phyloP scores from a whole-genome alignment of 2,888 invertebrate species.

The Neocrepidodera transversa region DNA sequence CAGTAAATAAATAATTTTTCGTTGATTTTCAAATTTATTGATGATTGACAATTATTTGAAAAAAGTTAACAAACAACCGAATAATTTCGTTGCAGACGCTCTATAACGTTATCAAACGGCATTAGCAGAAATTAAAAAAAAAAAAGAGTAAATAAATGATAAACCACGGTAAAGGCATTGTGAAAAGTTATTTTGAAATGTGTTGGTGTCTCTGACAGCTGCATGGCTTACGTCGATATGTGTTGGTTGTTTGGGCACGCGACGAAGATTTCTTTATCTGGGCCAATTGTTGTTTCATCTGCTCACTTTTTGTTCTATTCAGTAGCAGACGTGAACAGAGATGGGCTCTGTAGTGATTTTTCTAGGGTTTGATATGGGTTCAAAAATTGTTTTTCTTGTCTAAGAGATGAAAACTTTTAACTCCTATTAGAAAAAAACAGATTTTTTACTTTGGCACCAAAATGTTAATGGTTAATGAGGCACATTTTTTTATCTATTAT shows the following conservation, averaged over 20 bases:
- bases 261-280: conserved; percentile 60
- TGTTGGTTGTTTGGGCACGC: conserved; percentile 53
- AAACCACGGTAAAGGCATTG: conserved; percentile 39
- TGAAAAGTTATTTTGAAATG: conserved; percentile 51
- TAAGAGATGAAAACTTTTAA: too few species aligned
- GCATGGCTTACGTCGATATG: conserved; percentile 47
- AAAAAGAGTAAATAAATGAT: conserved; percentile 40
- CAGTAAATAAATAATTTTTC: too few species aligned
- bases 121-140: conserved; percentile 6
- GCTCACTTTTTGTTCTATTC: conserved; percentile 44
- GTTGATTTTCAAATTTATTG: too few species aligned
- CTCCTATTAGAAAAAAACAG: too few species aligned
- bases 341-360: conserved; percentile 4
- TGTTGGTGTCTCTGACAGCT: conserved; percentile 48
- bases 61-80: too few species aligned
- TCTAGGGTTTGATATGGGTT: background rate
- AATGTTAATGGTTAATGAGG: too few species aligned
- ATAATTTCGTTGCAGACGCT: background rate
- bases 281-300: conserved; percentile 60
- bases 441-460: too few species aligned
- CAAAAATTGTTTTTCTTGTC: background rate
- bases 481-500: too few species aligned
- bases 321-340: conserved; percentile 16
- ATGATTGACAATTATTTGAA: too few species aligned
- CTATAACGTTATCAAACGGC: background rate